Conservation (phyloP, 92 coral and sea anemone species). For the Pocillopora grandis region DNA sequence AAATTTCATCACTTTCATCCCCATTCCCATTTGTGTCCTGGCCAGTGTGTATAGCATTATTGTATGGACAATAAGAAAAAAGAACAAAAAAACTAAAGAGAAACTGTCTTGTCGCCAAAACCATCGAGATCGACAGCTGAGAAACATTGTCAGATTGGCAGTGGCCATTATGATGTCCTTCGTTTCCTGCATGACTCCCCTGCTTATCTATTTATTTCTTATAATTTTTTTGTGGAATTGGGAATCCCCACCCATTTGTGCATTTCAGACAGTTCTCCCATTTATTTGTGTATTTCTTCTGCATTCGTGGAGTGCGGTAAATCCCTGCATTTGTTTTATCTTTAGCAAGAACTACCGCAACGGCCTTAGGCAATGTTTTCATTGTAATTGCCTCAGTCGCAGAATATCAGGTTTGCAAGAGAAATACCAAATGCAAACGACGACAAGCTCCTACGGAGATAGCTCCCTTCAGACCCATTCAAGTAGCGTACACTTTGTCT, state of each 20-base stretch:
- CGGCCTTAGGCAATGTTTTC: neutral
- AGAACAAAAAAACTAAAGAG: neutral
- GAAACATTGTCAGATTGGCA: neutral
- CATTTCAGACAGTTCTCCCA: neutral
- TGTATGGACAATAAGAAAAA: neutral
- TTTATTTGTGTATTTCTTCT: neutral
- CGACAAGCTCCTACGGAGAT: too few species aligned
- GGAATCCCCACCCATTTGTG: neutral
- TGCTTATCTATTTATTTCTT: neutral
- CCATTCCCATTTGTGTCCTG: neutral
- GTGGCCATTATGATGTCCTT: neutral
- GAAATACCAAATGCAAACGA: too few species aligned
- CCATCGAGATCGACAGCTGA: neutral
- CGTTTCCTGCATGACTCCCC: neutral
- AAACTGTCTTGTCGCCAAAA: neutral
- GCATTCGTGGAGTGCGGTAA: neutral
- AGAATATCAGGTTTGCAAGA: too few species aligned
- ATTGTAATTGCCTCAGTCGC: neutral
- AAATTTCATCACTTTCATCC: neutral
- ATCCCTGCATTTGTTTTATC: conserved; percentile 3
- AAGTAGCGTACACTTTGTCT: too few species aligned
- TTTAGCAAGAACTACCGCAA: neutral
- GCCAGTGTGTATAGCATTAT: neutral
- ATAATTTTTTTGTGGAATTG: neutral
- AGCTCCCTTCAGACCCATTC: too few species aligned